Evolutionary conservation across 2,113 vertebrate genomes (phyloP).

Genomic region (Oryctolagus cuniculus): DNA sequence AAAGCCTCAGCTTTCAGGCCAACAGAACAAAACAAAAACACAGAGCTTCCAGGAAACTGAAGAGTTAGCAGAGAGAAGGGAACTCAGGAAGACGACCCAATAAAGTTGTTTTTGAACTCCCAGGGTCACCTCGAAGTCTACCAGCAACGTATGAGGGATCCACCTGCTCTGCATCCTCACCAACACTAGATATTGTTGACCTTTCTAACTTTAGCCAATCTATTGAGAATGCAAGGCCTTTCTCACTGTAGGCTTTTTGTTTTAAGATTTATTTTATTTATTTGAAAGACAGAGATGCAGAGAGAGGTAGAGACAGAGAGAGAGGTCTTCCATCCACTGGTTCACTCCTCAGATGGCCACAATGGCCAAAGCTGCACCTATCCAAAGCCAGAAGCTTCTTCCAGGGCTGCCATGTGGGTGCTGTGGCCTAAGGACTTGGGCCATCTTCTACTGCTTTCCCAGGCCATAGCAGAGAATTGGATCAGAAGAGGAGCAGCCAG

Average conservation of each 20-base stretch:
- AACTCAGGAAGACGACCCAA: background rate
- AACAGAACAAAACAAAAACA: background rate
- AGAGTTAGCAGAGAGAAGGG: background rate
- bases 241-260: background rate
- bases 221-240: background rate
- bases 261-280: too few species aligned
- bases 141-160: background rate
- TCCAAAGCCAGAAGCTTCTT: too few species aligned
- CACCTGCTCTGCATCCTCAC: background rate
- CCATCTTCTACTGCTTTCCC: too few species aligned
- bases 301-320: too few species aligned
- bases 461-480: too few species aligned
- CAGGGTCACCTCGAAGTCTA: background rate
- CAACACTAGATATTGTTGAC: background rate
- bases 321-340: too few species aligned
- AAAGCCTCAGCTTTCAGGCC: background rate
- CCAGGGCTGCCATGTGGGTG: too few species aligned
- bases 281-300: too few species aligned
- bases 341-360: too few species aligned
- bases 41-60: background rate
- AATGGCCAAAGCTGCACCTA: too few species aligned
- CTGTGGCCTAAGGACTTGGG: too few species aligned
- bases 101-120: constrained; percentile 8
- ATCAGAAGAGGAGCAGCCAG: too few species aligned
- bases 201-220: constrained; percentile 17